Evolutionary conservation across 2,888 invertebrate genomes (phyloP).

Genomic region (Lepidochrysops patricia): DNA sequence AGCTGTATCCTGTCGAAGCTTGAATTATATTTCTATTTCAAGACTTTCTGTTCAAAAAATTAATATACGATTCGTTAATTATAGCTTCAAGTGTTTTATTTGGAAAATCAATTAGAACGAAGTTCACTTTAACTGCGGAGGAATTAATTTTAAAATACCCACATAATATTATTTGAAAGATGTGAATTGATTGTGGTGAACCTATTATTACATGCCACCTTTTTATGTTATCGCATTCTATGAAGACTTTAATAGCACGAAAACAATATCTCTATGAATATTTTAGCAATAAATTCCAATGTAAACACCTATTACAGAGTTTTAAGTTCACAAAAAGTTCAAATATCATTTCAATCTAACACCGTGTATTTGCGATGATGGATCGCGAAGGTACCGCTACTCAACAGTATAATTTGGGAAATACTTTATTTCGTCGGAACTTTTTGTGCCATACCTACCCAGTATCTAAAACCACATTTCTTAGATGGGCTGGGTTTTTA

Average conservation of each 20-base stretch:
- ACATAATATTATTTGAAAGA: not conserved
- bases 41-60: not conserved
- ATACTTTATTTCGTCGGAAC: not conserved
- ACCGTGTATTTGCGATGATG: conserved; percentile 2
- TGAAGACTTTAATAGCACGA: not conserved
- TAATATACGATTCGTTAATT: not conserved
- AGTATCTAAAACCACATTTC: not conserved
- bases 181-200: not conserved
- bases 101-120: not conserved
- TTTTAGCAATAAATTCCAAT: conserved; percentile 6
- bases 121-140: not conserved
- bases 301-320: not conserved
- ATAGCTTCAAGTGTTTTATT: not conserved
- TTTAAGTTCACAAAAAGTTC: conserved; percentile 3
- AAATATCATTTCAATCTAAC: not conserved
- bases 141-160: not conserved
- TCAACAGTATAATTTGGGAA: not conserved
- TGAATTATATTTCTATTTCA: not conserved
- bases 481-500: not conserved
- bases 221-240: not conserved
- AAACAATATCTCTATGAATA: conserved; percentile 8
- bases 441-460: conserved; percentile 1
- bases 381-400: not conserved
- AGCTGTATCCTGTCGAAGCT: not conserved
- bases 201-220: conserved; percentile 5